Percentiles rank a stretch among this genome's conserved stretches.
Evolutionary conservation across 2,888 invertebrate species (phyloP).

Genomic region (Protonemura montana): DNA sequence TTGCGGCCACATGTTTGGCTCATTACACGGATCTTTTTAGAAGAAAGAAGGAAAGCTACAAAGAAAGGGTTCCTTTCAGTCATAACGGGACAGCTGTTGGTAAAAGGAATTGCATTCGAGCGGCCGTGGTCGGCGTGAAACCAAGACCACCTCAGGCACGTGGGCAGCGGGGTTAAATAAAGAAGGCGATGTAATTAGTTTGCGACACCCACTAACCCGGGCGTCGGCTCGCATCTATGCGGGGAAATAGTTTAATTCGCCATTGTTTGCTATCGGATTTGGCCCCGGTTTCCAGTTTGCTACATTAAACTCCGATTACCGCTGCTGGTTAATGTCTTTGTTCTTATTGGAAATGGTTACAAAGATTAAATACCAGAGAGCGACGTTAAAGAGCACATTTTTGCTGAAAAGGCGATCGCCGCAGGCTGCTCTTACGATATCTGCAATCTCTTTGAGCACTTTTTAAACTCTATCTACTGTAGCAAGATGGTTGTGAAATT

Average conservation of each 20-base stretch:
- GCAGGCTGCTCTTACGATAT: background rate
- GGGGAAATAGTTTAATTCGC: constrained; percentile 26
- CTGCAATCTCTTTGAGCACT: constrained; percentile 30
- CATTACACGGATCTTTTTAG: background rate
- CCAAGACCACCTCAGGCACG: background rate
- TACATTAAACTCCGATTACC: constrained; percentile 39
- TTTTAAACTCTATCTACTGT: background rate
- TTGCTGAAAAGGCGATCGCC: constrained; percentile 31
- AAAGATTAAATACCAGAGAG: constrained; percentile 38
- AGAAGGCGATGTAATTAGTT: background rate
- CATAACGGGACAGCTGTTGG: background rate
- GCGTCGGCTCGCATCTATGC: background rate
- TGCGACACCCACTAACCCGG: background rate
- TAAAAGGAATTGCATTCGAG: background rate
- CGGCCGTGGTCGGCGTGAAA: background rate
- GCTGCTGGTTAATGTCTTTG: constrained; percentile 34
- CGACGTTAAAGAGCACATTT: constrained; percentile 33
- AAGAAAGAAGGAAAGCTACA: background rate
- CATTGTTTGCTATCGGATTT: constrained; percentile 31
- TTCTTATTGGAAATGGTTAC: constrained; percentile 40
- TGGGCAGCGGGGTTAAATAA: background rate
- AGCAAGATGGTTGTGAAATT: constrained; percentile 27
- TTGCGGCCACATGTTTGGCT: constrained; percentile 1
- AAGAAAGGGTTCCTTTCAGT: background rate
- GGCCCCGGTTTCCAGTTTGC: constrained; percentile 19